phyloP scores from a whole-genome alignment of 1,140 invertebrate genomes.

The Oryctes rhinoceros region DNA sequence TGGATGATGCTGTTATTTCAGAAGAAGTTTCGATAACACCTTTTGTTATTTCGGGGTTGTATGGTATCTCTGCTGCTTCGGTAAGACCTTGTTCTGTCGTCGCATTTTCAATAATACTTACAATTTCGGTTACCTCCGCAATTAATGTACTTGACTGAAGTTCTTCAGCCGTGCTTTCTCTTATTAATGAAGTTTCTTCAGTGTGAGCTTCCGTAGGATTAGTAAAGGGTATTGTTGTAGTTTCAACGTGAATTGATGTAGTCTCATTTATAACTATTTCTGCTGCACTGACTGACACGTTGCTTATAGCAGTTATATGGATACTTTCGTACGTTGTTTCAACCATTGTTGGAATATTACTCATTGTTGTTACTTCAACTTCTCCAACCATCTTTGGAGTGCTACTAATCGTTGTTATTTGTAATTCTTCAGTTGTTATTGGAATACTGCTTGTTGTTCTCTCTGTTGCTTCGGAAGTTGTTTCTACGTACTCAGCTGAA shows the following conservation, averaged over 20 bases:
- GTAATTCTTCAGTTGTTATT: no score
- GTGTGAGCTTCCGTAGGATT: neutral
- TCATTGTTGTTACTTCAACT: neutral
- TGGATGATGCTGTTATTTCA: no score
- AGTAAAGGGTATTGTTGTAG: neutral
- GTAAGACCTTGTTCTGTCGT: no score
- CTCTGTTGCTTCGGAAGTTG: neutral
- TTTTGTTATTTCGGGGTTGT: no score
- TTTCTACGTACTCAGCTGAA: neutral
- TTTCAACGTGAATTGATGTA: neutral
- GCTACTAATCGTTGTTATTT: no score
- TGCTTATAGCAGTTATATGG: neutral
- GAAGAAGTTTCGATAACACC: no score
- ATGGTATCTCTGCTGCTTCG: no score
- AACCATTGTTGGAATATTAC: neutral
- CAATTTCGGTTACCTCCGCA: neutral
- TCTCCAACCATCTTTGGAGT: neutral
- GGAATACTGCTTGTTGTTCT: no score
- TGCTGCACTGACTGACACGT: neutral
- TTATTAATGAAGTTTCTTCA: neutral
- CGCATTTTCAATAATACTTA: neutral
- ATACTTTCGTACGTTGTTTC: neutral
- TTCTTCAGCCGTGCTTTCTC: neutral
- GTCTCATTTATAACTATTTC: neutral
- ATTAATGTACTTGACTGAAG: neutral